These are phyloP conservation scores for Litoditis marina DNA, from an alignment of 2,888 invertebrate genomes.

Conservation along the genomic window DNA sequence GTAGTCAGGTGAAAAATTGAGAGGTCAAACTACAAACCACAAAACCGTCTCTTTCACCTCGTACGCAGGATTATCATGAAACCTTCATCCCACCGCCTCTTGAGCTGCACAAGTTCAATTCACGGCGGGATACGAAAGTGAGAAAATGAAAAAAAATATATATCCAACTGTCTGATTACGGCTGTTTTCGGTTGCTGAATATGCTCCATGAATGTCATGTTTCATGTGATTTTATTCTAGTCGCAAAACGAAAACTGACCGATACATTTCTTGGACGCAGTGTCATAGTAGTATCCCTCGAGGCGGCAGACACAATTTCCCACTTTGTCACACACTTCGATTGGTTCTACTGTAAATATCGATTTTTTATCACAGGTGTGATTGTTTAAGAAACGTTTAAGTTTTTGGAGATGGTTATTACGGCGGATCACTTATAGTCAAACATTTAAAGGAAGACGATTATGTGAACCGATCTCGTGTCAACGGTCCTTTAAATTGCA, in stretches of 20 bases:
- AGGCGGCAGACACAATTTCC: constrained; percentile 45
- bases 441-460: too few relatives aligned
- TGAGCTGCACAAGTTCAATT: not conserved
- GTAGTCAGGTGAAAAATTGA: not conserved
- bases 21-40: not conserved
- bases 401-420: too few relatives aligned
- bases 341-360: constrained; percentile 16
- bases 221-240: not conserved
- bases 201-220: too few relatives aligned
- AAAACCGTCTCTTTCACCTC: not conserved
- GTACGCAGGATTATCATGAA: not conserved
- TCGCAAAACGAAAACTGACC: constrained; percentile 25
- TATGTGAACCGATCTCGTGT: too few relatives aligned
- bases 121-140: not conserved
- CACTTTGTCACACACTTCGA: constrained; percentile 42
- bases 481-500: too few relatives aligned
- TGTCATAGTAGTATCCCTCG: constrained; percentile 40
- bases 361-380: not conserved
- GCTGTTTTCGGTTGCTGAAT: too few relatives aligned
- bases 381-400: too few relatives aligned
- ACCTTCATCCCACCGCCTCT: too few relatives aligned
- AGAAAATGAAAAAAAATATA: too few relatives aligned
- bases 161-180: too few relatives aligned
- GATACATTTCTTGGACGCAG: constrained; percentile 37
- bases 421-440: too few relatives aligned